Percentiles rank a stretch among this genome's conserved stretches.
Evolutionary conservation across 2,888 invertebrate species (phyloP).

Genomic region (Tenthredo amoena): DNA sequence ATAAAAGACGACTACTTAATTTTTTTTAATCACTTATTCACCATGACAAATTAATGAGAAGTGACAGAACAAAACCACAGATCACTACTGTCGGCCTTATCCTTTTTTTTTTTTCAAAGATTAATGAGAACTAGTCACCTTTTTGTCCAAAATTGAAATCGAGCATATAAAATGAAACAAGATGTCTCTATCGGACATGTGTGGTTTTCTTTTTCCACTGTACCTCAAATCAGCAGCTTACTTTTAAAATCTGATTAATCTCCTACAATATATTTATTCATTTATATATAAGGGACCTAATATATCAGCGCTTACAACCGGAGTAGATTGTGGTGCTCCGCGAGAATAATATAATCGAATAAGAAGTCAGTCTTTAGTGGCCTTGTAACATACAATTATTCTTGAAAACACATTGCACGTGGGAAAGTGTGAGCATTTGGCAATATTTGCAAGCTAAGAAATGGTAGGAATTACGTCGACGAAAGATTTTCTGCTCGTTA

Average conservation of each 20-base stretch:
- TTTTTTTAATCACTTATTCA: neutral
- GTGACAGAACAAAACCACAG: neutral
- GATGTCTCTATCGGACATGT: too few relatives aligned
- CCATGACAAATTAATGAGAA: neutral
- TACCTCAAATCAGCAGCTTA: neutral
- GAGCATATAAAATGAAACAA: too few relatives aligned
- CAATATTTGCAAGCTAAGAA: constrained; percentile 39
- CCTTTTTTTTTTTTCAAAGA: neutral
- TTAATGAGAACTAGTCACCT: neutral
- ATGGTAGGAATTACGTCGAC: neutral
- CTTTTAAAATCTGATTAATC: neutral
- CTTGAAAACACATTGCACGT: constrained; percentile 45
- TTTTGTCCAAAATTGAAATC: neutral
- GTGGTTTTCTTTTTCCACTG: neutral
- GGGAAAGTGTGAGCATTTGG: constrained; percentile 60
- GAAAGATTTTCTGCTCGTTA: constrained; percentile 11
- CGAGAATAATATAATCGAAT: constrained; percentile 17
- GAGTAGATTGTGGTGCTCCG: neutral
- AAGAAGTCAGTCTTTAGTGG: neutral
- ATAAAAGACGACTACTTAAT: neutral
- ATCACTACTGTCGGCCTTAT: neutral
- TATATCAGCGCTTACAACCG: neutral
- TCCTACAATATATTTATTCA: neutral
- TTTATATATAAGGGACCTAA: neutral
- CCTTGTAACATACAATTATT: constrained; percentile 37